A percentile compares a stretch with the other conserved stretches of the same genome.
Evolutionary conservation across 1,140 invertebrate genomes (phyloP).

Genomic region (Aphidius ervi): DNA sequence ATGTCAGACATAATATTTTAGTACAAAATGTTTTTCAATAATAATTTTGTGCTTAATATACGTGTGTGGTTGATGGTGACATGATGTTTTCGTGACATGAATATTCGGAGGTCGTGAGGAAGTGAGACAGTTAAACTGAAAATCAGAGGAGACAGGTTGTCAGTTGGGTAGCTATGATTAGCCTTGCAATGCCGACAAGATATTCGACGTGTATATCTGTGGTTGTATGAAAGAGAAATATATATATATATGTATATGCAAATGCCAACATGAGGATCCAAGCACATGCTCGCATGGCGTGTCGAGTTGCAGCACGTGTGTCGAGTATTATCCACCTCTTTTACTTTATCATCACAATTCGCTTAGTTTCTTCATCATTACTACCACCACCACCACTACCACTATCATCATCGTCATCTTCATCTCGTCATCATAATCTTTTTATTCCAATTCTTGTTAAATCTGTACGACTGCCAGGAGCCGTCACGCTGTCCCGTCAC

Average conservation of each 20-base stretch:
- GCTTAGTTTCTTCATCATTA: conserved; percentile 9
- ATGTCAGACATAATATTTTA: not conserved
- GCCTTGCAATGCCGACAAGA: conserved; percentile 27
- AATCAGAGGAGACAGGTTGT: conserved; percentile 55
- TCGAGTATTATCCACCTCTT: conserved; percentile 12
- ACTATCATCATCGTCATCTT: conserved; percentile 23
- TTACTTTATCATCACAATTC: conserved; percentile 18
- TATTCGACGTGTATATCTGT: conserved; percentile 31
- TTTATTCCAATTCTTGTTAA: conserved; percentile 21
- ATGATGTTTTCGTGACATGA: not conserved
- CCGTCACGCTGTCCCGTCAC: conserved; percentile 53
- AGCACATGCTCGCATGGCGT: conserved; percentile 35
- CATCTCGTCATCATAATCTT: not conserved
- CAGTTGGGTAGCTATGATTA: conserved; percentile 51
- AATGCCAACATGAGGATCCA: not conserved
- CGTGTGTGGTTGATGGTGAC: not conserved
- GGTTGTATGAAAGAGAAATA: not conserved
- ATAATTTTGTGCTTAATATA: not conserved
- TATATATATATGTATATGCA: too few relatives aligned
- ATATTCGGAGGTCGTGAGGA: conserved; percentile 13
- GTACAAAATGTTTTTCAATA: not conserved
- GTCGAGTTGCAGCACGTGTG: conserved; percentile 45
- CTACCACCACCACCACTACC: conserved; percentile 18
- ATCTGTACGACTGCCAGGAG: conserved; percentile 48
- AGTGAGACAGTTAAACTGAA: conserved; percentile 45